Conservation (phyloP, 1,140 invertebrate species). For the Ceratosolen solmsi region DNA sequence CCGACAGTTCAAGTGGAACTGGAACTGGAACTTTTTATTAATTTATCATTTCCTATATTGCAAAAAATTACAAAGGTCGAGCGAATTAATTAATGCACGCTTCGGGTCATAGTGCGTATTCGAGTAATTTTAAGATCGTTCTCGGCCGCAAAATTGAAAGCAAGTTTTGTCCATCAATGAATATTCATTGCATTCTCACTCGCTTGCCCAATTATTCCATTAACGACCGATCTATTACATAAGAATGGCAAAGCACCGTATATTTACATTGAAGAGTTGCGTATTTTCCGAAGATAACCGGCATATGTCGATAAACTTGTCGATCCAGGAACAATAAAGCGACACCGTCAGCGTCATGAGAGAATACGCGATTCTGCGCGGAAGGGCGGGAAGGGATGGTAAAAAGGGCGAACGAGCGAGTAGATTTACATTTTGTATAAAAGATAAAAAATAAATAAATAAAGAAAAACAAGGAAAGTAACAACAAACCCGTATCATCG, state of each 20-base stretch:
- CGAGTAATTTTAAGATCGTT: background rate
- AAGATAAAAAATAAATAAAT: slow-evolving; percentile 9
- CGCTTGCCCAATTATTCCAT: too few species aligned
- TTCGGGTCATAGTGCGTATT: background rate
- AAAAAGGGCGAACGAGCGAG: background rate
- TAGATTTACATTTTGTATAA: slow-evolving; percentile 50
- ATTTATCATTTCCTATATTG: background rate
- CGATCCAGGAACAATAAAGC: background rate
- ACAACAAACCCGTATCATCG: background rate
- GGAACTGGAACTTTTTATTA: background rate
- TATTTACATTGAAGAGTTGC: too few species aligned
- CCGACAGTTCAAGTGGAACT: background rate
- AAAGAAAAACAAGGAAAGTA: background rate
- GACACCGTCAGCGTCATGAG: background rate
- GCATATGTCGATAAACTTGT: background rate
- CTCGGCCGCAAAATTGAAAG: too few species aligned
- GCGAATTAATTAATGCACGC: background rate
- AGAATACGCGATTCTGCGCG: background rate
- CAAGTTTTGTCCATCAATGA: too few species aligned
- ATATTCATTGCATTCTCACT: too few species aligned
- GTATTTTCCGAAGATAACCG: background rate
- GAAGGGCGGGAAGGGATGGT: too few species aligned
- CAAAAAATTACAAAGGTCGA: background rate
- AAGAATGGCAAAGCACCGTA: too few species aligned
- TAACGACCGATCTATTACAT: too few species aligned